Base-by-base conservation (phyloP, 1,140 invertebrate genomes). In the Hydropsyche tenuis region DNA sequence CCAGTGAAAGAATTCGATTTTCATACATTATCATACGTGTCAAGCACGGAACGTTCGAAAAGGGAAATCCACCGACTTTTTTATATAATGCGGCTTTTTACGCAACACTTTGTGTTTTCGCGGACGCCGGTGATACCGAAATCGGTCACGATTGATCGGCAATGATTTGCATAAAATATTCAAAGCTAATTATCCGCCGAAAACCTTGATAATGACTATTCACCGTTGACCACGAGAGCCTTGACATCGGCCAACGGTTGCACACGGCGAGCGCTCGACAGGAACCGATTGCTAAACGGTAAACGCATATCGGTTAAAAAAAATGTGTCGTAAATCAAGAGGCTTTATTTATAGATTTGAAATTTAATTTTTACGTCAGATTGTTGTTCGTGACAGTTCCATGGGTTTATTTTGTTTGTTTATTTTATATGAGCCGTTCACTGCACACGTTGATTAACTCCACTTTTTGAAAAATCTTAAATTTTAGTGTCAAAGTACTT, bases 161-260 rank as follows among this genome's bases (percentile, higher is more conserved):
- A 46, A 43, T 70, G 68, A 70, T 70, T 70, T 37, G 68, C 68
- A 70, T 70, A 70, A 70, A 70, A 56, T 56, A 70, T 70, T 56
- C 42, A 23, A 37, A 4, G 27, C 30, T 56, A 70, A 70, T 68
- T 68, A 43, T 60, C 18, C n/a, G 25, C 9, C 2, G 51, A 56
- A 42, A 46, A 42, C 68, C 68, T 70, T 70, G 68, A 56, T 70
- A 70, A 56, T 70, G 68, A 70, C 27, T n/a, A 70, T 48, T 60
- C 56, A 37, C 48, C 22, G 18, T 70, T 45, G 68, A 70, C 68
- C 68, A 46, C 68, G 48, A 70, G 23, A 20, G 14, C 18, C 25
- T 30, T 20, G 48, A 48, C 65, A 68, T 16, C 14, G 7, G 9
- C 62, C 2, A 37, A 37, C 30, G 30, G 14, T 20, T n/a, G 62